These are phyloP conservation scores for Heterodera filipjevi DNA, from an alignment of 2,888 invertebrate genomes.

Conservation along the genomic window DNA sequence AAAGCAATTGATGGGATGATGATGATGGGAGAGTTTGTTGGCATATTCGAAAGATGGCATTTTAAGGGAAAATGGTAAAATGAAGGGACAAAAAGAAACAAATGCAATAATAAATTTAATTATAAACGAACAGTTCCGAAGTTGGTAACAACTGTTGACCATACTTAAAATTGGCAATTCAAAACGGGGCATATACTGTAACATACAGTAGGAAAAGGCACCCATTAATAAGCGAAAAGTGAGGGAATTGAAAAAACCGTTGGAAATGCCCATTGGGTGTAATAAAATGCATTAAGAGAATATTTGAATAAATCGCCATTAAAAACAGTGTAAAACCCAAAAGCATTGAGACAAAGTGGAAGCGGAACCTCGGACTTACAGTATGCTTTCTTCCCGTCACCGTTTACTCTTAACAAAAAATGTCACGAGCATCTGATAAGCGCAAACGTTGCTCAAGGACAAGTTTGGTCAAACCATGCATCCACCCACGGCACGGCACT, in stretches of 20 bases:
- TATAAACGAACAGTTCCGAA: too few relatives aligned
- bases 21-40: conserved; percentile 1
- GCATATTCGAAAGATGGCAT: background rate
- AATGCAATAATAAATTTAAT: background rate
- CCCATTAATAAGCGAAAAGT: background rate
- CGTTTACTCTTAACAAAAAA: background rate
- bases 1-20: background rate
- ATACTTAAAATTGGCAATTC: too few relatives aligned
- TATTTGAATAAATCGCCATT: background rate
- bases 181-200: too few relatives aligned
- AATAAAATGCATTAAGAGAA: too few relatives aligned
- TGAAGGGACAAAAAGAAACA: background rate
- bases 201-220: background rate
- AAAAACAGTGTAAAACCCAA: background rate
- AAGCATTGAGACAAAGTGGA: background rate
- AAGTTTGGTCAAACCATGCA: background rate
- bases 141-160: too few relatives aligned
- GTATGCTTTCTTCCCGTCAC: background rate
- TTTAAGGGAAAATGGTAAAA: background rate
- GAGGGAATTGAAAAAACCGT: background rate
- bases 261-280: too few relatives aligned
- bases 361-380: background rate
- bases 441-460: conserved; percentile 4
- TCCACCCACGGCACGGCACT: conserved; percentile 12
- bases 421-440: conserved; percentile 4